Conservation (phyloP, 1,140 invertebrate genomes). For the Procambarus virginalis region DNA sequence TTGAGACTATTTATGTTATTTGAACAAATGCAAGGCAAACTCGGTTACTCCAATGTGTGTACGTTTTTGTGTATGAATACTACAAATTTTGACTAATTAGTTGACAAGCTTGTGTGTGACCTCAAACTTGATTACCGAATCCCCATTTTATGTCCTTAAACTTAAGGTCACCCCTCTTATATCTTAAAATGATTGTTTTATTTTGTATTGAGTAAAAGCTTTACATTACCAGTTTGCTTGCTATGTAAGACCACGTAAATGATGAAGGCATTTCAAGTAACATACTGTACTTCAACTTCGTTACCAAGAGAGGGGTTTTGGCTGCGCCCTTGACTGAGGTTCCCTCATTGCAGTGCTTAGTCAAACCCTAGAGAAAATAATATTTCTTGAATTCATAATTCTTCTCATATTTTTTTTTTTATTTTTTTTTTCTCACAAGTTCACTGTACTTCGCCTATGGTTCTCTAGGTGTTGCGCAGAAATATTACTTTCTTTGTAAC, state of each 20-base stretch:
- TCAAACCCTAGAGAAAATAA: slow-evolving; percentile 46
- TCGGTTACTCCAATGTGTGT: too few species aligned
- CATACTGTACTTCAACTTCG: background rate
- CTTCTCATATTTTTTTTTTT: background rate
- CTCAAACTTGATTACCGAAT: too few species aligned
- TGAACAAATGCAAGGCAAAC: too few species aligned
- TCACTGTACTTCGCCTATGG: slow-evolving; percentile 17
- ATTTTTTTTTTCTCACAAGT: background rate
- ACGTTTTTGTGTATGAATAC: too few species aligned
- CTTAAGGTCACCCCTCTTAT: too few species aligned
- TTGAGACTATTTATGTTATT: too few species aligned
- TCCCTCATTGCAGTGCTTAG: slow-evolving; percentile 9
- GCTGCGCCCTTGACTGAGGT: slow-evolving; percentile 8
- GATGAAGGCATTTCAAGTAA: background rate
- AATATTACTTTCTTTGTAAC: slow-evolving; percentile 69
- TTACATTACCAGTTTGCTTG: background rate
- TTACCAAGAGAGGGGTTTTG: slow-evolving; percentile 46
- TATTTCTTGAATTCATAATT: slow-evolving; percentile 48
- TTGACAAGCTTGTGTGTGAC: too few species aligned
- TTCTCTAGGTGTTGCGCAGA: slow-evolving; percentile 37
- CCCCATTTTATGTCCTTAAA: too few species aligned
- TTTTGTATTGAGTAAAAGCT: background rate
- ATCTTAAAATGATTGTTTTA: too few species aligned
- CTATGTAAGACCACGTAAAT: background rate
- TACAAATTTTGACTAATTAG: too few species aligned